phyloP scores from a whole-genome alignment of 37 sponge, comb jelly and placozoan genomes.

The Sycon ciliatum region DNA sequence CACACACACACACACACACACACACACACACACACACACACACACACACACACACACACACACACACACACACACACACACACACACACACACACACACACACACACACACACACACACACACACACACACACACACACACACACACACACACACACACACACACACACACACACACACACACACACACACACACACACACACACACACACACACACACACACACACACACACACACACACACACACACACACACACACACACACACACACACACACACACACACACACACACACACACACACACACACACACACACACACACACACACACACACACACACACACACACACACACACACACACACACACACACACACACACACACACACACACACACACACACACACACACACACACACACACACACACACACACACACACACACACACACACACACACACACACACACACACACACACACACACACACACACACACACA shows the following conservation, averaged over 20 bases:
- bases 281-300: constrained; percentile 5
- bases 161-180: background rate
- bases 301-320: background rate
- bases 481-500: constrained; percentile 1
- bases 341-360: background rate
- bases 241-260: background rate
- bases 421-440: constrained; percentile 5
- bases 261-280: constrained; percentile 5
- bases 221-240: background rate
- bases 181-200: constrained; percentile 26
- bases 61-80: constrained; percentile 2
- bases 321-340: background rate
- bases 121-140: background rate
- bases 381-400: background rate
- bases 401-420: background rate
- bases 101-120: background rate
- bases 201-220: constrained; percentile 25
- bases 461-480: background rate
- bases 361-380: constrained; percentile 24
- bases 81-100: constrained; percentile 15
- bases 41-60: constrained; percentile 12
- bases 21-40: background rate
- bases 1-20: background rate
- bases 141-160: constrained; percentile 13
- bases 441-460: constrained; percentile 5